Conservation (phyloP, 2,888 invertebrate species). For the Himalopsyche anomala region DNA sequence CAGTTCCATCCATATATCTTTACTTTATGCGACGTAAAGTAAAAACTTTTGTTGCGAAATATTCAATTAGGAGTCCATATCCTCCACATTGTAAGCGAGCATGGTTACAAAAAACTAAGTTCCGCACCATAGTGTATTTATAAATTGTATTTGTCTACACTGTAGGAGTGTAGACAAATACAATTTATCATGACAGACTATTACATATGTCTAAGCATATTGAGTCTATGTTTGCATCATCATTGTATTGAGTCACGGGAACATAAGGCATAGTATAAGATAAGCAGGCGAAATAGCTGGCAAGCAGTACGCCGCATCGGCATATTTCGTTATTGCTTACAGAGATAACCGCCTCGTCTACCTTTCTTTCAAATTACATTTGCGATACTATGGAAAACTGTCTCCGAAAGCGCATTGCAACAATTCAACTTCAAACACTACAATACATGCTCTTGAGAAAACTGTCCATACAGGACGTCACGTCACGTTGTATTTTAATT, state of each 20-base stretch:
- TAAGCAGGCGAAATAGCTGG: constrained; percentile 57
- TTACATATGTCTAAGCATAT: background rate
- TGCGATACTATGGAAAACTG: constrained; percentile 35
- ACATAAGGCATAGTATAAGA: constrained; percentile 8
- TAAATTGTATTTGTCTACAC: no score
- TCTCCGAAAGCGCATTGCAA: background rate
- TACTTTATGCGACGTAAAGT: no score
- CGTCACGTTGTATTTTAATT: background rate
- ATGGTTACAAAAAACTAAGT: no score
- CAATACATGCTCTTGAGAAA: background rate
- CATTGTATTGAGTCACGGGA: background rate
- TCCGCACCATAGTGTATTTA: no score
- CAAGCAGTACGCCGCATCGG: constrained; percentile 59
- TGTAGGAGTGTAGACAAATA: constrained; percentile 7
- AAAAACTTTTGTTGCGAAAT: no score
- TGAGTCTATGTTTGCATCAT: background rate
- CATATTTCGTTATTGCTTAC: constrained; percentile 63
- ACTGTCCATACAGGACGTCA: background rate
- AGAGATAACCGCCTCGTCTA: constrained; percentile 46
- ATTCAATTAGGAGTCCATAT: no score
- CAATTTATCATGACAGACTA: background rate
- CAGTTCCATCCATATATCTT: no score
- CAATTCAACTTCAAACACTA: constrained; percentile 24
- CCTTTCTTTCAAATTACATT: constrained; percentile 64
- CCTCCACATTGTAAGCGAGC: no score